phyloP scores from a whole-genome alignment of 2,797 vertebrate species.

The Channallabes apus region DNA sequence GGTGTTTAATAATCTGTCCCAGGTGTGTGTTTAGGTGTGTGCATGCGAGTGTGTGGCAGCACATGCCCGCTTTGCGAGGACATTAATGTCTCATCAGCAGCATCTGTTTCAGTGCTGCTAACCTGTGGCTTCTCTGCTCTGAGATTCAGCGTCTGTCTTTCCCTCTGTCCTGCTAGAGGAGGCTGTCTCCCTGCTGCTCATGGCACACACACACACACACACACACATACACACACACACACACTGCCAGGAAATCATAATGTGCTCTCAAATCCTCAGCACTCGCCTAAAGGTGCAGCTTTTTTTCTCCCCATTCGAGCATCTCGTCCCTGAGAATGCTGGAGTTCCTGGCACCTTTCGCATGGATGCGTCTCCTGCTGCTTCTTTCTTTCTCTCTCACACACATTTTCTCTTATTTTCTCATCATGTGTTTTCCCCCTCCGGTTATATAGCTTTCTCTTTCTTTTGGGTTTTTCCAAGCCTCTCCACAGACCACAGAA shows the following conservation, averaged over 20 bases:
- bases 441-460: slow-evolving; percentile 23
- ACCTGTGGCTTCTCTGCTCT: slow-evolving; percentile 37
- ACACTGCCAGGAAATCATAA: slow-evolving; percentile 45
- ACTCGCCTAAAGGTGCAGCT: slow-evolving; percentile 36
- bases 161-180: slow-evolving; percentile 23
- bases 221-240: slow-evolving; percentile 16
- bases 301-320: slow-evolving; percentile 38
- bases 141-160: slow-evolving; percentile 32
- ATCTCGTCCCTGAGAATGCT: slow-evolving; percentile 34
- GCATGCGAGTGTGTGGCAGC: not conserved
- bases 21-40: slow-evolving; percentile 27
- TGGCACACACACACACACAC: slow-evolving; percentile 25
- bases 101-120: slow-evolving; percentile 54
- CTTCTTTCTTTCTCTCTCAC: slow-evolving; percentile 17
- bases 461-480: slow-evolving; percentile 42
- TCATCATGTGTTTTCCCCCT: not conserved
- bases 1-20: slow-evolving; percentile 54
- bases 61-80: slow-evolving; percentile 23
- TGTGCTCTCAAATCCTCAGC: slow-evolving; percentile 46
- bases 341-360: slow-evolving; percentile 30
- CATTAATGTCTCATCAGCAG: slow-evolving; percentile 55
- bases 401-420: slow-evolving; percentile 21
- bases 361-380: slow-evolving; percentile 27
- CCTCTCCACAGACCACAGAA: slow-evolving; percentile 45
- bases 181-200: slow-evolving; percentile 9